Evolutionary conservation across 2,797 vertebrate genomes (phyloP).

Genomic region (Lacerta bilineata): DNA sequence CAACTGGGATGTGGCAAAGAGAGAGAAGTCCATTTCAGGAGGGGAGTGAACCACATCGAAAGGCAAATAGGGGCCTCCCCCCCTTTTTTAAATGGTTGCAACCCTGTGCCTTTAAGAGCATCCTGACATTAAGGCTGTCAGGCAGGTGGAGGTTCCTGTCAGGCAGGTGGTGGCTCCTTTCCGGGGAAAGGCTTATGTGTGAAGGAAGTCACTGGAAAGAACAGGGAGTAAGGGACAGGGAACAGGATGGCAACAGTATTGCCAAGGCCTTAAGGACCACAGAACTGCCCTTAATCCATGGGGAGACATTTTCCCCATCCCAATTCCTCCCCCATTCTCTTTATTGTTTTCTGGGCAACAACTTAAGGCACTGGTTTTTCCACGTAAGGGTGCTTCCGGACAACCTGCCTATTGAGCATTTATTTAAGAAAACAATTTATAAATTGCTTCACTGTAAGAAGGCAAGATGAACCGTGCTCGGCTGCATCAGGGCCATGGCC

Average conservation of each 20-base stretch:
- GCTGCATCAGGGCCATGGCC: too few relatives aligned
- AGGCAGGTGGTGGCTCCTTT: not conserved
- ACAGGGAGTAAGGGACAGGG: too few relatives aligned
- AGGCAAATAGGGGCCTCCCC: too few relatives aligned
- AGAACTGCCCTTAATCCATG: not conserved
- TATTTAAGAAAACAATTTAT: too few relatives aligned
- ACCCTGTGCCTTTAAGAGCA: not conserved
- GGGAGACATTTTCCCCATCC: not conserved
- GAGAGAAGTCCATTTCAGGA: not conserved
- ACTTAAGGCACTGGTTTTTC: not conserved
- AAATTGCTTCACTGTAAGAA: too few relatives aligned
- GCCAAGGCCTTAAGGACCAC: too few relatives aligned
- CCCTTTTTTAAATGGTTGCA: not conserved
- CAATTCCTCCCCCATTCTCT: not conserved
- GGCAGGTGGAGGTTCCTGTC: not conserved
- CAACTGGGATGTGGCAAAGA: not conserved
- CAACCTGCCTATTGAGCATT: too few relatives aligned
- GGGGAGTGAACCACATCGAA: not conserved
- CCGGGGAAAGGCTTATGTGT: not conserved
- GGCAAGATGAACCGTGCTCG: too few relatives aligned
- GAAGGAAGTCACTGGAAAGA: not conserved
- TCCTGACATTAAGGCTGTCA: too few relatives aligned
- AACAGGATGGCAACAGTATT: too few relatives aligned
- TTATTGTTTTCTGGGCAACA: not conserved
- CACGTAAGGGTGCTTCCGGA: not conserved